Evolutionary conservation across 2,113 vertebrate genomes (phyloP), one percentile per base, ranked within the genome.

Genomic region (Ammodytes dubius): DNA sequence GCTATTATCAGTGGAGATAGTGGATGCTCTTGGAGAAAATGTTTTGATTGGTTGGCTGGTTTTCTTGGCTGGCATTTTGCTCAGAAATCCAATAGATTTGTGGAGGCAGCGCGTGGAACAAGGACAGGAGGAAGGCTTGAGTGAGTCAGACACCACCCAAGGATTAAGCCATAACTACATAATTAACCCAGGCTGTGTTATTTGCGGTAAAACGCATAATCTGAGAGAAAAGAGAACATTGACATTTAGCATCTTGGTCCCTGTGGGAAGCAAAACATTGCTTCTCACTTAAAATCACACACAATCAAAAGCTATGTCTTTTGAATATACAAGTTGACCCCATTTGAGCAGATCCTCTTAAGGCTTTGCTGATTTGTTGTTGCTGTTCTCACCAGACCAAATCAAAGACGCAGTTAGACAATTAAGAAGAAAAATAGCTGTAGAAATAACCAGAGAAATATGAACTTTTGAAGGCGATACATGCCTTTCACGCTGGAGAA

Each of bases 1-100:
- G 4, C 17, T 68, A 59, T 42, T 60, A 60, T 75, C 54, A 53
- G 45, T 11, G 46, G 61, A 45, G 52, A 78, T 35, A 39, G 74
- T 65, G 52, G 52, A 74, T 79, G 50, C 54, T 19, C 50, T 67
- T 50, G 19, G 45, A 68, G 53, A 75, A 67, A 78, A 64, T 45
- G 61, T 64, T 90, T 65, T 78, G 68, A 88, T 72, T 75, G 80
- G 66, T 79, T 88, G 87, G 79, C 71, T 83, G 46, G 50, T 79
- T 86, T 87, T 83, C 66, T 80, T 83, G 87, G 72, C 87, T 65
- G 64, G 50, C 79, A 56, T 71, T 91, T 84, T 82, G 63, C 49
- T 74, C 60, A 65, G 27, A 69, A 84, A 84, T 85, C 72, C 67
- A 74, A 87, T 82, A 76, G 80, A 63, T 83, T 81, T 80, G 79